Evolutionary conservation across 2,797 vertebrate species (phyloP), one percentile per base, ranked within the genome.

Genomic region (Periophthalmus magnuspinnatus): DNA sequence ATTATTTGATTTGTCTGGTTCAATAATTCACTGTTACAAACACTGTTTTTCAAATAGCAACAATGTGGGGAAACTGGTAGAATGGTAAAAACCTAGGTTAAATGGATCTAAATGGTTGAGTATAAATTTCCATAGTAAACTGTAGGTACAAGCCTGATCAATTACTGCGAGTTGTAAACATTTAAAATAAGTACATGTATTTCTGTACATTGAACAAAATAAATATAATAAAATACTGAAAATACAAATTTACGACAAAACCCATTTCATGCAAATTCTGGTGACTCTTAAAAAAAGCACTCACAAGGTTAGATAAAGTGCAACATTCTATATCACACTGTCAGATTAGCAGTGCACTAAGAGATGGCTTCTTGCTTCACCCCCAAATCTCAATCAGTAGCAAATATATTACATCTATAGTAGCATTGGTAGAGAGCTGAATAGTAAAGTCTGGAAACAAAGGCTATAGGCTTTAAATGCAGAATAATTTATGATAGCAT

Each of bases 311-410:
- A 41, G 32, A 81, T 85, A 86, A 87, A 84, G 83, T 88, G 83
- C 83, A 88, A 89, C 84, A 76, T 76, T 71, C 77, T 71, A 82
- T 64, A 62, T 36, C 63, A 66, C 69, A 87, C 84, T 75, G 85
- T 36, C 33, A 69, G 38, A 62, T 22, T 65, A 19, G 6, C 57
- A 67, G 77, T 71, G 76, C 80, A 79, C 74, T 75, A 75, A 74
- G 83, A 58, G 80, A 88, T 89, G 82, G 88, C 87, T 88, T 90
- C 74, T 87, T 70, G 76, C 67, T 67, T 60, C 61, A 56, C 24
- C 28, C 61, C 61, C 41, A 64, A 45, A 32, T 32, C 63, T 65
- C 6, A 50, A 48, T 50, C 24, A 34, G 28, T 64, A 28, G 48
- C 10, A 32, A 13, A 24, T 13, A 45, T 24, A 28, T 17, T 50